Base-by-base conservation (phyloP, 2,888 invertebrate species). In the Sarcophaga rosellei region DNA sequence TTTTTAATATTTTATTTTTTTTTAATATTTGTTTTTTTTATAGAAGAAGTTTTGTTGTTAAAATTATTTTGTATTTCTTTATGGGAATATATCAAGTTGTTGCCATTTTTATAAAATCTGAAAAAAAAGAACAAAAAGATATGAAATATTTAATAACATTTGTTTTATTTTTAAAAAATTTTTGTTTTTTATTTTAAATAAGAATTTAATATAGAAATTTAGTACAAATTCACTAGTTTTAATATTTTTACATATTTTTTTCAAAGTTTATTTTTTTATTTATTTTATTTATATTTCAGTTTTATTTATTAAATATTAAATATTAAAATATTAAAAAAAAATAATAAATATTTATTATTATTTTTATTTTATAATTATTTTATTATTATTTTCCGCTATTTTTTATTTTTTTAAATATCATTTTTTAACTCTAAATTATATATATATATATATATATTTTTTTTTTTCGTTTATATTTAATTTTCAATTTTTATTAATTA, bases 91-190 rank as follows among this genome's bases (percentile, higher is more conserved):
- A 78, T 61, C 47, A 70, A 79, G 84, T 84, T 84, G 79, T 84
- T 75, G 79, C 74, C 79, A 80, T 84, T 65, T 66, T 84, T 75
- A n/a, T n/a, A 72, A 66, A 66, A 44, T 35, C 84, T 84, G n/a
- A 47, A 75, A 65, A 59, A 62, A 57, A 5, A 78, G 10, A 10
- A 57, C 15, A 66, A 53, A 53, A 53, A 53, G 2, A 15, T 53
- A 53, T 15, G 15, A 47, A 47, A 47, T 47, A 2, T 47, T 47
- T 47, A 15, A 11, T 15, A 47, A 12, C 47, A 47, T 47, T 15
- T 15, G 12, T 53, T 53, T 53, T 53, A 53, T 53, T 53, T 53
- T 15, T 15, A 53, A 12, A 53, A n/a, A 25, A 11, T 53, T 45
- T 47, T 63, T 53, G 35, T 72, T 63, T 57, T 59, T 62, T 62